Evolutionary conservation across 2,113 vertebrate species (phyloP).

Genomic region (Semnornis frantzii): DNA sequence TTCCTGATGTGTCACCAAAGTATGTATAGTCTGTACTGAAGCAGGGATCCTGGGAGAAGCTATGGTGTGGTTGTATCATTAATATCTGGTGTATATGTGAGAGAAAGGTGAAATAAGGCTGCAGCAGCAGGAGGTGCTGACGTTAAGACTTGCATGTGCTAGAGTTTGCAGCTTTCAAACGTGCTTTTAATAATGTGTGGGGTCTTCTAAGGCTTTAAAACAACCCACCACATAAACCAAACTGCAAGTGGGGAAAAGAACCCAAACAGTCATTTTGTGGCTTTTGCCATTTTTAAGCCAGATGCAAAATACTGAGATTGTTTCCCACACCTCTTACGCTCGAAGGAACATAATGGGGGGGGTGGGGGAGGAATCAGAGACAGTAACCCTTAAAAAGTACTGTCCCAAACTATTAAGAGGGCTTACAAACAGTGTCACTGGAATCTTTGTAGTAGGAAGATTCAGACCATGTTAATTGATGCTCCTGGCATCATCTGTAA

Average conservation of each 20-base stretch:
- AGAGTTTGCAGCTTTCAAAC: conserved; percentile 41
- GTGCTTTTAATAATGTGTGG: not conserved
- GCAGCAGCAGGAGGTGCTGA: conserved; percentile 45
- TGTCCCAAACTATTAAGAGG: not conserved
- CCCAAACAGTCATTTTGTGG: not conserved
- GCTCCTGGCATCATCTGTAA: conserved; percentile 13
- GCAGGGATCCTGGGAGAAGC: conserved; percentile 63
- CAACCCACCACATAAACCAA: not conserved
- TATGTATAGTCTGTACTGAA: conserved; percentile 66
- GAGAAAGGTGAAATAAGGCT: conserved; percentile 37
- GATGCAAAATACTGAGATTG: conserved; percentile 39
- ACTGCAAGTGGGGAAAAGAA: not conserved
- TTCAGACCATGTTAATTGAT: not conserved
- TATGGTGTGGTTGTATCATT: conserved; percentile 8
- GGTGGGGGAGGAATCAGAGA: conserved; percentile 17
- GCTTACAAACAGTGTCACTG: conserved; percentile 16
- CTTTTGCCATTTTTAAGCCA: conserved; percentile 5
- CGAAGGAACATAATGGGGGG: not conserved
- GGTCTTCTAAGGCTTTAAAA: conserved; percentile 1
- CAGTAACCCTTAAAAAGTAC: not conserved
- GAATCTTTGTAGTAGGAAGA: not conserved
- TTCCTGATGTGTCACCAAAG: conserved; percentile 68
- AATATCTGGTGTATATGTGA: not conserved
- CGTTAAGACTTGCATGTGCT: conserved; percentile 61
- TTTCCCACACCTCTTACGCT: conserved; percentile 21